A percentile compares a stretch with the other conserved stretches of the same genome.
Conservation (phyloP, 2,888 invertebrate genomes). For the Caenorhabditis macrosperma region DNA sequence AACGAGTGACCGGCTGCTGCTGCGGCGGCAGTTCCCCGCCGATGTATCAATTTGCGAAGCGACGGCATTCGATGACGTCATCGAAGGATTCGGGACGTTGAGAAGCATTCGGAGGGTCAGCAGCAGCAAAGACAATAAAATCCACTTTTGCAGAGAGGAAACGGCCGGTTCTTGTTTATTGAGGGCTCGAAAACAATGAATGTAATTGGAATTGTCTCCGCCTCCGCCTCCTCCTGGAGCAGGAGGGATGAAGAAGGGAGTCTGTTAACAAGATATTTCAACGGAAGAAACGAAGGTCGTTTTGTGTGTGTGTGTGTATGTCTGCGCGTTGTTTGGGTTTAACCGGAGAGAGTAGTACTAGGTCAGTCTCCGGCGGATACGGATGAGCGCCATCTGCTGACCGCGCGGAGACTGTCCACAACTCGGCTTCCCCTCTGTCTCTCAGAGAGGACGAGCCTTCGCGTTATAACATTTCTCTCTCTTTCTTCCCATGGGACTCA, state of each 20-base stretch:
- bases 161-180: conserved; percentile 16
- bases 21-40: conserved; percentile 9
- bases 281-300: conserved; percentile 38
- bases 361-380: conserved; percentile 36
- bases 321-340: conserved; percentile 23
- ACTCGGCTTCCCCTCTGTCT: neutral
- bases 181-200: conserved; percentile 15
- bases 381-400: conserved; percentile 37
- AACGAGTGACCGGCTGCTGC: neutral
- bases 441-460: conserved; percentile 2
- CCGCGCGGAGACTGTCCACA: conserved; percentile 12
- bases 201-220: neutral
- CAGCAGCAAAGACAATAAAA: too few species aligned
- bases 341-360: conserved; percentile 43
- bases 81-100: conserved; percentile 10
- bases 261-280: conserved; percentile 23
- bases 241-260: conserved; percentile 12
- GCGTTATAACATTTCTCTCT: conserved; percentile 11
- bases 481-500: conserved; percentile 33
- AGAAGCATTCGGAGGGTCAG: too few species aligned
- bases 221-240: neutral
- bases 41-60: conserved; percentile 46
- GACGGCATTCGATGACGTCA: conserved; percentile 37
- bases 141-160: neutral
- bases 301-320: too few species aligned